Base-by-base conservation (phyloP, 2,888 invertebrate genomes). In the Xanthia togata region DNA sequence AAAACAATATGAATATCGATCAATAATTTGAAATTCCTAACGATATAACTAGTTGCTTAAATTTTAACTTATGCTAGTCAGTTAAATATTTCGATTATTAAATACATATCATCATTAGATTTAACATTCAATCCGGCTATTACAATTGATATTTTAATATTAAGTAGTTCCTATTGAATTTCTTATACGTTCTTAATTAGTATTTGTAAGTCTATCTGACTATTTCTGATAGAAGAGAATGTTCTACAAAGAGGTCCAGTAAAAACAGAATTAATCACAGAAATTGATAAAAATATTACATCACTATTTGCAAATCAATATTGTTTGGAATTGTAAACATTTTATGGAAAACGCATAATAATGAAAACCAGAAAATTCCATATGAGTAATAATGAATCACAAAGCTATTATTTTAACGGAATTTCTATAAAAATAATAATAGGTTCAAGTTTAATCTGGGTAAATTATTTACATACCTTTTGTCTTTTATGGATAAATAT, bases 1-100 rank as follows among this genome's bases (percentile, higher is more conserved):
- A 90, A 93, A 90, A 79, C 89, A 91, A 87, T 85, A 87, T 87
- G 85, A 88, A 88, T 89, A 87, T 88, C 68, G 80, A 86, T 84
- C 64, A 64, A 85, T 87, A 87, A 89, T 86, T 85, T 90, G 87
- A 90, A 90, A 89, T 87, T 89, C 68, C 88, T 90, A 89, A 88
- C 80, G 88, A 85, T 86, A 69, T 76, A 81, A 70, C 87, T 86
- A 88, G 63, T 79, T 83, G 76, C 83, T 88, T 90, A 90, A 63
- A 78, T 70, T 50, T n/a, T 87, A 84, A 83, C 88, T 89, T 91
- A 87, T 57, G 6, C 82, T 89, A 90, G 67, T 88, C 89, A 88
- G 88, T 90, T 90, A 90, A 86, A 89, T 88, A 90, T 87, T 85
- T 83, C 68, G 78, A 80, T 79, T 88, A 78, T 83, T 80, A 31